phyloP scores from a whole-genome alignment of 1,140 invertebrate genomes.

The Platyura marginata region DNA sequence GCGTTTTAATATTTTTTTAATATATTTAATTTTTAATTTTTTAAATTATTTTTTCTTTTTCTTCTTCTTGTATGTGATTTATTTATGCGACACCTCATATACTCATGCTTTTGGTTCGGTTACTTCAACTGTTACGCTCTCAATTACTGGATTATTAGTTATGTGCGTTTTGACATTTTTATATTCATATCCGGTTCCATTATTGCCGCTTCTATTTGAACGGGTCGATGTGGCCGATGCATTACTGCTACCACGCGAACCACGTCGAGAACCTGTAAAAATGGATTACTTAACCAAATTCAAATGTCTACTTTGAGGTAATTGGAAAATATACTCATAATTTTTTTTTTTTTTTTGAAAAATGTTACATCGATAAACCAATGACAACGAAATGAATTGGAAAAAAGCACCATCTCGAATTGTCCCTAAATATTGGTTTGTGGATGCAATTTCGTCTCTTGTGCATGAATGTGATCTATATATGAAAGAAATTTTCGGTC shows the following conservation, averaged over 20 bases:
- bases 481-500: no score
- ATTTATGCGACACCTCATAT: neutral
- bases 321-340: no score
- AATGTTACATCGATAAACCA: no score
- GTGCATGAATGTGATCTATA: no score
- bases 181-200: neutral
- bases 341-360: no score
- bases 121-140: neutral
- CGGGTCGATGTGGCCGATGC: slow-evolving; percentile 28
- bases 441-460: neutral
- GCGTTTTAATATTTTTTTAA: no score
- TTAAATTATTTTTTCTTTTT: neutral
- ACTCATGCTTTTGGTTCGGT: neutral
- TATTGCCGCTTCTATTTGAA: slow-evolving; percentile 12
- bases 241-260: slow-evolving; percentile 34
- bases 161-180: neutral
- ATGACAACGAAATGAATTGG: no score
- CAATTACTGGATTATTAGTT: neutral
- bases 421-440: no score
- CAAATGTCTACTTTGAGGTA: no score
- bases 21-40: neutral
- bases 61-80: neutral
- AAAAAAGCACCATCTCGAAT: no score
- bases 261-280: slow-evolving; percentile 32
- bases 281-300: no score